These are phyloP conservation scores for Clarias laeviceps DNA, from an alignment of 2,797 vertebrate genomes.

Conservation along the genomic window DNA sequence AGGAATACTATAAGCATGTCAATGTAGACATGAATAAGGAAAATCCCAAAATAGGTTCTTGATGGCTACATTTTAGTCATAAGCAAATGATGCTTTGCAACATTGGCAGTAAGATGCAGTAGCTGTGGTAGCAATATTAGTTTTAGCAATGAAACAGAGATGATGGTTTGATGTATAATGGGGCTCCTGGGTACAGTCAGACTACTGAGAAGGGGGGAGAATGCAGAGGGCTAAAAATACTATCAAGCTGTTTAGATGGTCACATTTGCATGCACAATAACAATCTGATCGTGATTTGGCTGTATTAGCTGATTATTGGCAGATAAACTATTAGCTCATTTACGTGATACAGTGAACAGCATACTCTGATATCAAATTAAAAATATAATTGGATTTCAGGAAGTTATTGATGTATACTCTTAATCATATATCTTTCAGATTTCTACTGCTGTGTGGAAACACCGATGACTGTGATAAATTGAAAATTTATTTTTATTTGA, in stretches of 20 bases:
- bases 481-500: background rate
- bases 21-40: background rate
- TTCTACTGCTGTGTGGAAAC: background rate
- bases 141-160: background rate
- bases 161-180: background rate
- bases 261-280: background rate
- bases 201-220: background rate
- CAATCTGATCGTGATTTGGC: background rate
- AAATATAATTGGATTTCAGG: background rate
- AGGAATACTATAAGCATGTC: background rate
- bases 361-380: background rate
- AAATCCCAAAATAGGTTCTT: background rate
- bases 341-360: background rate
- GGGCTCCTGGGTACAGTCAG: background rate
- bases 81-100: conserved; percentile 10
- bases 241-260: background rate
- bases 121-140: background rate
- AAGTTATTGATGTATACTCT: background rate
- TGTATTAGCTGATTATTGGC: background rate
- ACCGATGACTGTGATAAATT: background rate
- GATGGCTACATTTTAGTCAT: conserved; percentile 10
- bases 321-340: background rate
- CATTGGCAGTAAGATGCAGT: background rate
- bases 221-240: background rate
- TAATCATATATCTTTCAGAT: conserved; percentile 6